Conservation (phyloP, 1,140 invertebrate genomes). For the Hypsibius dujardini region DNA sequence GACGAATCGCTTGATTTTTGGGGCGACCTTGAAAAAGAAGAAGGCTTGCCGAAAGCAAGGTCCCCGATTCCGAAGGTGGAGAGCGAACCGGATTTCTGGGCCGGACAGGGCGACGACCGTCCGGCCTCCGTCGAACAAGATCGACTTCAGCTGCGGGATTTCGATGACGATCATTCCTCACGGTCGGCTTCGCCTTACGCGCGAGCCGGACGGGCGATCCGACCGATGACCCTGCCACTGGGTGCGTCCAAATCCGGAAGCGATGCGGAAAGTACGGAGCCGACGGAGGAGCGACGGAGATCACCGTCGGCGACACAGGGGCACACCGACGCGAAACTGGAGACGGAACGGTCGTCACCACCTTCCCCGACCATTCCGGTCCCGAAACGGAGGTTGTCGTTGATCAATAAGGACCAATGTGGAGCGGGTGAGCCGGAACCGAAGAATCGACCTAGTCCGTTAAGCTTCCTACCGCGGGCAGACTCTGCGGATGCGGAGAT, state of each 20-base stretch:
- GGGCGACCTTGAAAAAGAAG: background rate
- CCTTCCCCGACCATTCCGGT: background rate
- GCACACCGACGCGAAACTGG: background rate
- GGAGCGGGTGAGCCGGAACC: background rate
- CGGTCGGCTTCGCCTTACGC: background rate
- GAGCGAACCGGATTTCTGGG: background rate
- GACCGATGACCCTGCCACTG: conserved; percentile 8
- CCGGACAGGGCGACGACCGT: background rate
- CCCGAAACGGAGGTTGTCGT: background rate
- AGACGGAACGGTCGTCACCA: background rate
- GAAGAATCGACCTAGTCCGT: background rate
- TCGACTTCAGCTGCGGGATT: background rate
- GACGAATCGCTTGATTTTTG: conserved; percentile 1
- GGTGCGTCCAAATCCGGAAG: background rate
- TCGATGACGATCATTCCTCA: background rate
- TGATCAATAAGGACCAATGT: conserved; percentile 5
- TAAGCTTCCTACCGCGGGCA: conserved; percentile 2
- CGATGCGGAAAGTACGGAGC: background rate
- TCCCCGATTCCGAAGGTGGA: background rate
- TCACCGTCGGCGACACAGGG: background rate
- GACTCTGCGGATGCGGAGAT: background rate
- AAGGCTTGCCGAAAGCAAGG: background rate
- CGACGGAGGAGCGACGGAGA: background rate
- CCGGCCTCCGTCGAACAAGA: background rate
- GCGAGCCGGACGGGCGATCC: background rate